Evolutionary conservation across 2,797 vertebrate species (phyloP), one percentile per base, ranked within the genome.

Genomic region (Anguilla megastoma): DNA sequence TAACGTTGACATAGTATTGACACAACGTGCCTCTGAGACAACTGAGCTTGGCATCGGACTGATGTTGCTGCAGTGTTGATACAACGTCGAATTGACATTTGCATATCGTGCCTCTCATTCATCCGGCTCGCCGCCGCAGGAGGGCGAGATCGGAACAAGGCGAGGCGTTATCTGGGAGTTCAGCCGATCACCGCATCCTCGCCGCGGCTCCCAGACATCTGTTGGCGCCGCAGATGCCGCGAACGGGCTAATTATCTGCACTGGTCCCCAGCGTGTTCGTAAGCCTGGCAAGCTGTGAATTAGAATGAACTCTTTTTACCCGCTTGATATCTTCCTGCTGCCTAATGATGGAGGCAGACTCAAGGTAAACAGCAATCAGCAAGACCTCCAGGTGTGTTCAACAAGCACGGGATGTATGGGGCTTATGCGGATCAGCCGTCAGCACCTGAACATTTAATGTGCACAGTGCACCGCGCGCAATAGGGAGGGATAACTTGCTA

Each of bases 341-440:
- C 41, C 45, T 82, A 9, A 80, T 80, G 18, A 21, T 48, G 76
- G 33, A 80, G 41, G 21, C 41, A 82, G 24, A 50, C 79, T 82
- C 12, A 82, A 50, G 24, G 79, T n/a, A 82, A 82, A 48, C 41
- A 48, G 79, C 79, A 82, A 50, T 82, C 79, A 48, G 41, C 79
- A 41, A 82, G 79, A 50, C 79, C 41, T 8, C 41, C 79, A 82
- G 41, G 41, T 82, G 41, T 50, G 14, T 50, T 48, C 50, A 50
- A n/a, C 30, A 21, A 21, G 36, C 18, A 0, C 36, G 18, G 24
- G 7, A 82, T 82, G 79, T 9, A 24, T n/a, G 21, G 36, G 0
- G 45, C 21, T n/a, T 48, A 50, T 82, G 21, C 9, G 10, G 21
- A 82, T 82, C 79, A 48, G 76, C 24, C 8, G 33, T 21, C 14